Conservation (phyloP, 1,140 invertebrate species). For the Lysiphlebus fabarum region DNA sequence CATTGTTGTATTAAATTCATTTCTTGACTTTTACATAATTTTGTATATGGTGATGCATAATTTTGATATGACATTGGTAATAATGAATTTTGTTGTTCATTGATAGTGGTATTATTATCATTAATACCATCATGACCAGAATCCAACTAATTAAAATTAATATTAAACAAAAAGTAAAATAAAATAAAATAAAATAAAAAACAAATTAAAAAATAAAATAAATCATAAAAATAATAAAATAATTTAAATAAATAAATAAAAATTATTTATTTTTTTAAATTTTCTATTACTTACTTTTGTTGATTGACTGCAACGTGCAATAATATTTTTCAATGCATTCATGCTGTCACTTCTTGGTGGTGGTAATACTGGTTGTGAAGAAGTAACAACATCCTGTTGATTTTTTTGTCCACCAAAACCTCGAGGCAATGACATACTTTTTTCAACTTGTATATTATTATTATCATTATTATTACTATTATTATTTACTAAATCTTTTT, state of each 20-base stretch:
- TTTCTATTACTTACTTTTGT: too few species aligned
- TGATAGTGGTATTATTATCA: not conserved
- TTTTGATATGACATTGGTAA: slow-evolving; percentile 16
- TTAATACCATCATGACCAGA: too few species aligned
- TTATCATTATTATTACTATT: not conserved
- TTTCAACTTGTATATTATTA: slow-evolving; percentile 38
- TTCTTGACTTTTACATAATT: slow-evolving; percentile 15
- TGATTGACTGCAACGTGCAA: slow-evolving; percentile 27
- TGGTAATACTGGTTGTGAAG: slow-evolving; percentile 44
- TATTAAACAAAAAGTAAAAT: too few species aligned
- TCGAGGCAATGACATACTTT: slow-evolving; percentile 53
- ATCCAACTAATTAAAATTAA: too few species aligned
- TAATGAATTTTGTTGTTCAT: too few species aligned
- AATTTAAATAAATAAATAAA: too few species aligned
- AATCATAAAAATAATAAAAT: too few species aligned
- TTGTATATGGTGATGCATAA: slow-evolving; percentile 23
- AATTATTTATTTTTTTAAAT: too few species aligned
- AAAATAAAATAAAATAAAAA: too few species aligned
- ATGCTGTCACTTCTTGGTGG: slow-evolving; percentile 54
- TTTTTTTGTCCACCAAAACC: slow-evolving; percentile 49
- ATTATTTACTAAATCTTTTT: slow-evolving; percentile 41
- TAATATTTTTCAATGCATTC: slow-evolving; percentile 49
- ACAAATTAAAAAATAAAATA: too few species aligned
- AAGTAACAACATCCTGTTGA: slow-evolving; percentile 36
- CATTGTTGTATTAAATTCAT: slow-evolving; percentile 29